These are phyloP conservation scores for Protonibea diacanthus DNA, from an alignment of 2,797 vertebrate genomes.

Conservation along the genomic window DNA sequence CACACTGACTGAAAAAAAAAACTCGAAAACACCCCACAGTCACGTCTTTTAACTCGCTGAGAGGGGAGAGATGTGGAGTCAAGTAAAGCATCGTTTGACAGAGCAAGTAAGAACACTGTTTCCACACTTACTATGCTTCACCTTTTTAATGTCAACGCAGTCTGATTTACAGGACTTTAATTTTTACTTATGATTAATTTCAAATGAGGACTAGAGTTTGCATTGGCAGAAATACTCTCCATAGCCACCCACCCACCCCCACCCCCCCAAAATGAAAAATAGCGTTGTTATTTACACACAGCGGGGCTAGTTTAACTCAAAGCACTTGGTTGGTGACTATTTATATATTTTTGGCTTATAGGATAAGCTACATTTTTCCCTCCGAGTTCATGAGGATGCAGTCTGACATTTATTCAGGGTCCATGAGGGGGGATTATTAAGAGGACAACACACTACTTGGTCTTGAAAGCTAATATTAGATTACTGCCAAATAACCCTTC, in stretches of 20 bases:
- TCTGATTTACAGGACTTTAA: slow-evolving; percentile 68
- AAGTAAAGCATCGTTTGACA: slow-evolving; percentile 87
- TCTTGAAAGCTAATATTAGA: slow-evolving; percentile 90
- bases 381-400: slow-evolving; percentile 77
- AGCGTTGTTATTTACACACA: slow-evolving; percentile 43
- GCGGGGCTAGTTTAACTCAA: slow-evolving; percentile 64
- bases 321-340: slow-evolving; percentile 79
- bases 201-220: slow-evolving; percentile 60
- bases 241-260: neutral
- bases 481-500: slow-evolving; percentile 91
- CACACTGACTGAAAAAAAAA: slow-evolving; percentile 70
- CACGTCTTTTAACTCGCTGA: slow-evolving; percentile 77
- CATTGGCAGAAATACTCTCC: slow-evolving; percentile 33
- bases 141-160: slow-evolving; percentile 77
- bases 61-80: slow-evolving; percentile 83
- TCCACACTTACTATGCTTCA: slow-evolving; percentile 85
- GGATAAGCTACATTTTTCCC: slow-evolving; percentile 62
- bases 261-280: slow-evolving; percentile 34
- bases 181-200: slow-evolving; percentile 67
- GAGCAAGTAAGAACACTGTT: slow-evolving; percentile 94
- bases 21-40: slow-evolving; percentile 32
- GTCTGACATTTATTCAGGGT: slow-evolving; percentile 82
- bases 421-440: slow-evolving; percentile 58
- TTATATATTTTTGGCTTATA: slow-evolving; percentile 72
- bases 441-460: slow-evolving; percentile 81